Evolutionary conservation across 2,888 invertebrate genomes (phyloP).

Genomic region (Calameuta idolon): DNA sequence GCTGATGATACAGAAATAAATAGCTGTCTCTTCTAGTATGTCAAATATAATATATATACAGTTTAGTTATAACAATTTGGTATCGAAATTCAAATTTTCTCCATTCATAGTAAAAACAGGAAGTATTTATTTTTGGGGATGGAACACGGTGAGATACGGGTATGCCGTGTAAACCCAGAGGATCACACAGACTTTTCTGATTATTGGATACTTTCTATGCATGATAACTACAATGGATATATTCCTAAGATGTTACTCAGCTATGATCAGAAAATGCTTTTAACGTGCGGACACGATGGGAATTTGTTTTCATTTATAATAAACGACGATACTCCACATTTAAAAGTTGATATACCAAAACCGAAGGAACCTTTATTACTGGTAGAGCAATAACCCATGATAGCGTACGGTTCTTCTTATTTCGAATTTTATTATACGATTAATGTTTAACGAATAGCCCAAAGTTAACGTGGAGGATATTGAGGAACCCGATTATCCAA

Average conservation of each 20-base stretch:
- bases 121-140: constrained; percentile 73
- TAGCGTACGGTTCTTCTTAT: not conserved
- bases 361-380: constrained; percentile 16
- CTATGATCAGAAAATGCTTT: constrained; percentile 71
- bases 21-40: constrained; percentile 70
- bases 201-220: constrained; percentile 79
- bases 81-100: constrained; percentile 12
- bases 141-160: constrained; percentile 72
- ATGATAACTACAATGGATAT: constrained; percentile 78
- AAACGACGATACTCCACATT: constrained; percentile 36
- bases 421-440: constrained; percentile 2
- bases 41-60: not conserved
- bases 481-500: constrained; percentile 63
- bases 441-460: constrained; percentile 27
- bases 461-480: constrained; percentile 58
- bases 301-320: constrained; percentile 78
- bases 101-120: constrained; percentile 64
- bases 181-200: constrained; percentile 73
- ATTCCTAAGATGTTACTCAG: constrained; percentile 76
- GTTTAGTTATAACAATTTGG: not conserved
- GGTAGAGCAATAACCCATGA: constrained; percentile 23
- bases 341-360: constrained; percentile 29
- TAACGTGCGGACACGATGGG: constrained; percentile 79
- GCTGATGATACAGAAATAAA: constrained; percentile 73
- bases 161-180: constrained; percentile 68